Conservation (phyloP, 2,888 invertebrate genomes). For the Vannuccia rotundouncinata region DNA sequence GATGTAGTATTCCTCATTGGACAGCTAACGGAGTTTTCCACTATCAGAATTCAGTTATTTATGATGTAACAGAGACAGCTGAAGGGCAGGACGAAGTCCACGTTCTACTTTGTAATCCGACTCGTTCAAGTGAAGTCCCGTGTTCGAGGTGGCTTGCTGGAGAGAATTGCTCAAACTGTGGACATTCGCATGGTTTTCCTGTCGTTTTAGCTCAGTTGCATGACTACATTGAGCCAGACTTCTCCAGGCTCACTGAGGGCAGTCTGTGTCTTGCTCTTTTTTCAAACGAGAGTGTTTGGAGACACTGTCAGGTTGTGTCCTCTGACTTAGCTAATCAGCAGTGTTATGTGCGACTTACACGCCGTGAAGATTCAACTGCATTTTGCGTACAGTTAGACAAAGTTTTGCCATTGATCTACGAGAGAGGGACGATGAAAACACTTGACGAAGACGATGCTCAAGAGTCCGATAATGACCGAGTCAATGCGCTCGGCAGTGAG, state of each 20-base stretch:
- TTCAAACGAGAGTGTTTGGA: background rate
- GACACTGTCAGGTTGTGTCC: background rate
- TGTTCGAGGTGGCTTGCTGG: background rate
- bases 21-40: background rate
- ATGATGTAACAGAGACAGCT: background rate
- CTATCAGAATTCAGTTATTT: constrained; percentile 8
- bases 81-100: background rate
- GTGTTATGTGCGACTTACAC: background rate
- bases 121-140: background rate
- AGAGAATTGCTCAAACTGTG: background rate
- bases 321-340: background rate
- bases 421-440: background rate
- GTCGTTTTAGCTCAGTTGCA: background rate
- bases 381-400: background rate
- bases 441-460: background rate
- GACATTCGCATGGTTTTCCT: background rate
- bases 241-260: background rate
- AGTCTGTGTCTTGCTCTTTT: background rate
- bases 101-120: background rate
- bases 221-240: background rate
- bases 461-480: background rate
- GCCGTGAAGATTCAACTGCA: background rate
- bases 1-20: constrained; percentile 21
- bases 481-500: background rate
- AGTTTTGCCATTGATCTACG: background rate